These are phyloP conservation scores for Campopleginae sp. DNA, from an alignment of 2,888 invertebrate species.

Conservation along the genomic window DNA sequence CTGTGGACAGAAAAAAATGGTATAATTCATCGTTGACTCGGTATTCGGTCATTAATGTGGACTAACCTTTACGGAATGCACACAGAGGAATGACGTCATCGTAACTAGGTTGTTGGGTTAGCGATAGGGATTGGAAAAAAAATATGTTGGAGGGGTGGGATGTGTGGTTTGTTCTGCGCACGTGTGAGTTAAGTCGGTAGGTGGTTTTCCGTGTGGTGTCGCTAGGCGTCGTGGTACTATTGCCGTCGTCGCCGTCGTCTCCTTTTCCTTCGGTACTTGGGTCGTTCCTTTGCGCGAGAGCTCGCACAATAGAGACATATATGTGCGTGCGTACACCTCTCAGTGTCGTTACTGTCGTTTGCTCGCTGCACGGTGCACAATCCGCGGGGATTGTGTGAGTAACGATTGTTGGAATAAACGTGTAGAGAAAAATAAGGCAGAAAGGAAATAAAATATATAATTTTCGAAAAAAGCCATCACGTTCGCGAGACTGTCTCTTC, in stretches of 20 bases:
- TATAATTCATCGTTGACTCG: background rate
- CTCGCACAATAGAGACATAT: conserved; percentile 30
- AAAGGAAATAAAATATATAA: background rate
- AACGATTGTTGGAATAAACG: conserved; percentile 41
- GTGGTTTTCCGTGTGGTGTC: conserved; percentile 65
- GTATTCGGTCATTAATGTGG: background rate
- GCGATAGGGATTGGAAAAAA: conserved; percentile 13
- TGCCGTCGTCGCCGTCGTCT: conserved; percentile 42
- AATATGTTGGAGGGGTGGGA: background rate
- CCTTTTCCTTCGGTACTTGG: conserved; percentile 38
- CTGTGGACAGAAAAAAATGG: background rate
- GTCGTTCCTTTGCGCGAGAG: conserved; percentile 45
- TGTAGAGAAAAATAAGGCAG: background rate
- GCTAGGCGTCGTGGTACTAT: conserved; percentile 53
- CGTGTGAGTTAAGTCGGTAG: conserved; percentile 73
- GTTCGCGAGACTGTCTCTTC: conserved; percentile 49
- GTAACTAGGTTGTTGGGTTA: conserved; percentile 51
- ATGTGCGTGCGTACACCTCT: conserved; percentile 37
- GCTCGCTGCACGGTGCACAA: conserved; percentile 51
- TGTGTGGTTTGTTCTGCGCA: conserved; percentile 67
- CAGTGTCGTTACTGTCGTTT: conserved; percentile 60
- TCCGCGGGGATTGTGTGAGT: conserved; percentile 51
- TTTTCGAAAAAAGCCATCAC: conserved; percentile 56
- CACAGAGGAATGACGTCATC: conserved; percentile 73
- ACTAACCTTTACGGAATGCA: background rate